Percentiles rank a stretch among this genome's conserved stretches.
Conservation (phyloP, 2,888 invertebrate genomes). For the Andrena bicolor region DNA sequence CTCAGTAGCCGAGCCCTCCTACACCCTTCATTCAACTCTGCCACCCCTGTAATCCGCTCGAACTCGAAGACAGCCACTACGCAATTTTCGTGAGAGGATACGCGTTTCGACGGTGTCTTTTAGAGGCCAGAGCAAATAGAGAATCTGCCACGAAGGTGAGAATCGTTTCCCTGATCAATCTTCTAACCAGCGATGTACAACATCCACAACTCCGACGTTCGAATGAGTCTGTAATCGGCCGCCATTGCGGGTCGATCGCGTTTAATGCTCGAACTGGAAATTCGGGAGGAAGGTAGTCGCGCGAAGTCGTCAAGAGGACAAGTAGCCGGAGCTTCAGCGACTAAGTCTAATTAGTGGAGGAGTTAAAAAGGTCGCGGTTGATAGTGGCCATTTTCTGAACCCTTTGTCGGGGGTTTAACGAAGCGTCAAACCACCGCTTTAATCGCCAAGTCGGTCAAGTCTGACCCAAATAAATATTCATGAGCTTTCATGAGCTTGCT, state of each 20-base stretch:
- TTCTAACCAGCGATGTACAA: not conserved
- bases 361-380: conserved; percentile 52
- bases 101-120: conserved; percentile 53
- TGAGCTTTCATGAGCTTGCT: conserved; percentile 40
- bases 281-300: conserved; percentile 1
- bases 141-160: conserved; percentile 23
- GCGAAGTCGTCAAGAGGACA: conserved; percentile 24
- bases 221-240: not conserved
- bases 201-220: not conserved
- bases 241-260: conserved; percentile 27
- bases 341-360: conserved; percentile 56
- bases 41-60: conserved; percentile 78
- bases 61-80: conserved; percentile 75
- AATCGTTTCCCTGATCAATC: conserved; percentile 12
- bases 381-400: conserved; percentile 6
- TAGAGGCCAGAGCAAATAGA: conserved; percentile 15
- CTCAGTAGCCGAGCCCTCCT: conserved; percentile 83
- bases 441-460: conserved; percentile 64
- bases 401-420: conserved; percentile 66
- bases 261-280: conserved; percentile 5
- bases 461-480: conserved; percentile 73
- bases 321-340: conserved; percentile 27
- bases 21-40: conserved; percentile 79
- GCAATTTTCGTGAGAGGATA: conserved; percentile 74
- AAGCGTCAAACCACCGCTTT: conserved; percentile 67